Conservation (phyloP, 2,888 invertebrate genomes). For the Apodemia hepburni region DNA sequence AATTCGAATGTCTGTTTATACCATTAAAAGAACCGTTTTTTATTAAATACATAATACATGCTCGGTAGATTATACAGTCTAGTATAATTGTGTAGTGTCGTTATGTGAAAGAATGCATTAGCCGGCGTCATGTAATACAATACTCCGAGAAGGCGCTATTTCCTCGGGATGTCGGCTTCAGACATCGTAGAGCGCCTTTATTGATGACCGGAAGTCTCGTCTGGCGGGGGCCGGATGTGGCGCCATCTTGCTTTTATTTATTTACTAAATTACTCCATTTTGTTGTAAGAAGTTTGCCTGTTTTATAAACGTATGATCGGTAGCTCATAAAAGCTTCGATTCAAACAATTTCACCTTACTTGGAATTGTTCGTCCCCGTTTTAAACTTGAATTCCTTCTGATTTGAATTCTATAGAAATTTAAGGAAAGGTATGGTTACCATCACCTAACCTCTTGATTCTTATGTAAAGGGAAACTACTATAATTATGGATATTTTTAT, state of each 20-base stretch:
- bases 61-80: neutral
- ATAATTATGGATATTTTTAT: too few relatives aligned
- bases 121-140: constrained; percentile 24
- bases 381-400: too few relatives aligned
- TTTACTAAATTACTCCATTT: constrained; percentile 2
- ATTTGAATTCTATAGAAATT: too few relatives aligned
- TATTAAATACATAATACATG: too few relatives aligned
- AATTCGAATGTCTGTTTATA: too few relatives aligned
- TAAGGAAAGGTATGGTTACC: too few relatives aligned
- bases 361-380: too few relatives aligned
- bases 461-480: too few relatives aligned
- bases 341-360: too few relatives aligned
- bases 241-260: constrained; percentile 21
- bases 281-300: neutral
- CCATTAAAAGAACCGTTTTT: too few relatives aligned
- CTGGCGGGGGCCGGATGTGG: constrained; percentile 25
- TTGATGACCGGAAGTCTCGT: constrained; percentile 33
- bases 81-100: constrained; percentile 11
- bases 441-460: too few relatives aligned
- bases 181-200: constrained; percentile 30
- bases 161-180: constrained; percentile 24
- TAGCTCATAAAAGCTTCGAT: too few relatives aligned
- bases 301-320: neutral
- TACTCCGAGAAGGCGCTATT: constrained; percentile 28
- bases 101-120: constrained; percentile 20